phyloP scores from a whole-genome alignment of 1,140 invertebrate genomes.

The Doryteuthis pealeii region DNA sequence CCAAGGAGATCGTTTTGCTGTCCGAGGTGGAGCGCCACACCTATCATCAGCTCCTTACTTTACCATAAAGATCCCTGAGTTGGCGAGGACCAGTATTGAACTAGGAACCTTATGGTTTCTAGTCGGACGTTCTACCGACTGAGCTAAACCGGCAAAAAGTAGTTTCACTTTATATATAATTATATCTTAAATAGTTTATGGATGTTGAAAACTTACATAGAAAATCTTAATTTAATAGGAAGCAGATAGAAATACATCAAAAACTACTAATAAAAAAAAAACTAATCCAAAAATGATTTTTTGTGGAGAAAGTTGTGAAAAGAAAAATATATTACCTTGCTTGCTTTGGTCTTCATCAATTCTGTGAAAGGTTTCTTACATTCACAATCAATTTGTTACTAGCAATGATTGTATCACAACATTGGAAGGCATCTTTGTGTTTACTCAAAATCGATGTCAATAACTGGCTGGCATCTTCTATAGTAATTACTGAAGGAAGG shows the following conservation, averaged over 20 bases:
- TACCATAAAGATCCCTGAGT: too few relatives aligned
- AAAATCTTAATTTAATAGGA: too few relatives aligned
- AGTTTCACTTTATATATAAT: too few relatives aligned
- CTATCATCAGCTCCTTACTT: too few relatives aligned
- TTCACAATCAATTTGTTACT: constrained; percentile 71
- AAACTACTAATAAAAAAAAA: background rate
- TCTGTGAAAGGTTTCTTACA: constrained; percentile 71
- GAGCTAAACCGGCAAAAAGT: too few relatives aligned
- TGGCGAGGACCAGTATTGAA: too few relatives aligned
- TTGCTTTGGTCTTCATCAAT: constrained; percentile 73
- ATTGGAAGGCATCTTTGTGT: constrained; percentile 54
- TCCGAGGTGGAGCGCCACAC: too few relatives aligned
- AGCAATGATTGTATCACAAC: constrained; percentile 63
- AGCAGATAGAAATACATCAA: background rate
- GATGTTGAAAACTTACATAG: too few relatives aligned
- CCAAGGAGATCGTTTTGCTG: too few relatives aligned
- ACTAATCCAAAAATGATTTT: background rate
- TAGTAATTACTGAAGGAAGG: constrained; percentile 78
- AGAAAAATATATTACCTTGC: constrained; percentile 60
- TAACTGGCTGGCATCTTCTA: constrained; percentile 75
- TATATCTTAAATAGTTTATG: too few relatives aligned
- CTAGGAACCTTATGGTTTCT: too few relatives aligned
- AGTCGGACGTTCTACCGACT: too few relatives aligned
- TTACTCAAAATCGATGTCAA: constrained; percentile 69
- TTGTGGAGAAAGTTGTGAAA: background rate